Evolutionary conservation across 92 coral and sea anemone species (phyloP).

Genomic region (Phenganax marumi): DNA sequence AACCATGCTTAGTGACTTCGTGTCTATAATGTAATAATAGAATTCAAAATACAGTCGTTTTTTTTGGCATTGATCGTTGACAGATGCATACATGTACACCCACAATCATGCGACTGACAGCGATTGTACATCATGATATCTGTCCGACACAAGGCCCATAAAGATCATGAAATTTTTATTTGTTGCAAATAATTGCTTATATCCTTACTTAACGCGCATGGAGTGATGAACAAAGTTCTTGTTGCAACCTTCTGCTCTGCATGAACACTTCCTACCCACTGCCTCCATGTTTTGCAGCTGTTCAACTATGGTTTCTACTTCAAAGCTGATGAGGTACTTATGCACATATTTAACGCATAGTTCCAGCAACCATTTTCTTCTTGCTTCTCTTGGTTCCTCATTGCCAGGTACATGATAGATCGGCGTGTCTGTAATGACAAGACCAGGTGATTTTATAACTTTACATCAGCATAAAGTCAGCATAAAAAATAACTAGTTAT

Average conservation of each 20-base stretch:
- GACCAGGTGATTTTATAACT: too few relatives aligned
- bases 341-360: conserved; percentile 55
- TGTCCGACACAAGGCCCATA: too few relatives aligned
- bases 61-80: neutral
- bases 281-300: conserved; percentile 27
- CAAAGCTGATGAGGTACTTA: conserved; percentile 38
- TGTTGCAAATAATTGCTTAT: too few relatives aligned
- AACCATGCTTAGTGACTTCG: conserved; percentile 45
- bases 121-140: too few relatives aligned
- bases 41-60: neutral
- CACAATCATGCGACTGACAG: neutral
- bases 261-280: too few relatives aligned
- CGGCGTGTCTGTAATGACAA: conserved; percentile 37
- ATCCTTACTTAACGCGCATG: too few relatives aligned
- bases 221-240: too few relatives aligned
- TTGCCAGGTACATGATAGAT: conserved; percentile 43
- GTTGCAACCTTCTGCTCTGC: too few relatives aligned
- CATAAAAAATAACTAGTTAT: too few relatives aligned
- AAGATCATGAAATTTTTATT: too few relatives aligned
- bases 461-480: too few relatives aligned
- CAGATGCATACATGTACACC: neutral
- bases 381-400: conserved; percentile 39
- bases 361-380: conserved; percentile 57
- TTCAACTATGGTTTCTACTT: conserved; percentile 47
- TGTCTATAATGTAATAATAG: conserved; percentile 29